Percentiles rank a stretch among this genome's conserved stretches.
Evolutionary conservation across 2,113 vertebrate genomes (phyloP).

Genomic region (Stigmatopora nigra): DNA sequence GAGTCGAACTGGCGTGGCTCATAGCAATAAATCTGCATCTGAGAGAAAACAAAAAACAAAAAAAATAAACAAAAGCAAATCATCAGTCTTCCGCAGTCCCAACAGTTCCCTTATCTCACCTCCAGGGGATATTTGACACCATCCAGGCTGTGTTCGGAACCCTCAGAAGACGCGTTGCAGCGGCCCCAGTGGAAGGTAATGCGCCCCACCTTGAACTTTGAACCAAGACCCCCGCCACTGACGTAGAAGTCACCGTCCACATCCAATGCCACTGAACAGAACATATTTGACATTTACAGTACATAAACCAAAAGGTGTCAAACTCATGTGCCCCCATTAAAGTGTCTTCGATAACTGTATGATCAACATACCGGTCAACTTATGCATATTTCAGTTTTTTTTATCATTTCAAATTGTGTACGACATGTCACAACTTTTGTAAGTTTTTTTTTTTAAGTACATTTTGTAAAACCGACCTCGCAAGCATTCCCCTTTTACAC

Average conservation of each 20-base stretch:
- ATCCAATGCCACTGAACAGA: slow-evolving; percentile 80
- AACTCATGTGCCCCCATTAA: no score
- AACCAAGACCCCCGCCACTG: slow-evolving; percentile 81
- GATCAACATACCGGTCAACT: no score
- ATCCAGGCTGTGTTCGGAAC: slow-evolving; percentile 91
- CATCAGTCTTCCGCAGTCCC: background rate
- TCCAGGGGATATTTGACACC: slow-evolving; percentile 89
- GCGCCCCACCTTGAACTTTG: slow-evolving; percentile 82
- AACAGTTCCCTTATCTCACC: slow-evolving; percentile 62
- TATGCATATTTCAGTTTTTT: no score
- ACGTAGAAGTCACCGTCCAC: slow-evolving; percentile 85
- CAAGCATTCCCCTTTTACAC: no score
- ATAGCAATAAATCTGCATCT: slow-evolving; percentile 98
- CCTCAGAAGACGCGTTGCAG: slow-evolving; percentile 87
- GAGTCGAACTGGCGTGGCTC: slow-evolving; percentile 74
- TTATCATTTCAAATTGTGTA: no score
- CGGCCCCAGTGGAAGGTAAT: slow-evolving; percentile 95
- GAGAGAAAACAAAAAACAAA: slow-evolving; percentile 41
- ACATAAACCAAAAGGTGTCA: no score
- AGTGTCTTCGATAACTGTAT: no score
- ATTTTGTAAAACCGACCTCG: no score
- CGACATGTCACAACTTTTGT: no score
- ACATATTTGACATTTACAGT: slow-evolving; percentile 8
- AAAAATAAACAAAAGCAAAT: background rate
- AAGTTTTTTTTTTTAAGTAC: no score